These are phyloP conservation scores for Bovichtus diacanthus DNA, from an alignment of 2,797 vertebrate genomes.

Conservation along the genomic window DNA sequence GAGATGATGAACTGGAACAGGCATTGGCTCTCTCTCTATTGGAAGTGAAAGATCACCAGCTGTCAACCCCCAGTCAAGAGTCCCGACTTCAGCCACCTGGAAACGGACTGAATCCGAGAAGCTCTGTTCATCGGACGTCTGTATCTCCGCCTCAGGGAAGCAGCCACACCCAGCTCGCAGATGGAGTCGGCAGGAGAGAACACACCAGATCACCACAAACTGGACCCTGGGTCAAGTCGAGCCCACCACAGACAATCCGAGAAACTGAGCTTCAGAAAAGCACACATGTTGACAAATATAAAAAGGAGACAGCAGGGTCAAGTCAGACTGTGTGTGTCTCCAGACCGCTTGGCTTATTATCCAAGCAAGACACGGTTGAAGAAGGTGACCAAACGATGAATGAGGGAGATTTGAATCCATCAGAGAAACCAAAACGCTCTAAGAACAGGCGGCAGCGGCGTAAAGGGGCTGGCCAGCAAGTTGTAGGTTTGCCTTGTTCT, in stretches of 20 bases:
- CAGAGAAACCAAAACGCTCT: conserved; percentile 60
- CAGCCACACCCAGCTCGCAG: conserved; percentile 19
- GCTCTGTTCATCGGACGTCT: conserved; percentile 6
- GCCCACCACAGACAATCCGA: background rate
- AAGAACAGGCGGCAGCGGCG: conserved; percentile 70
- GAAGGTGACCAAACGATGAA: conserved; percentile 12
- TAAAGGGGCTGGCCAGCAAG: conserved; percentile 57
- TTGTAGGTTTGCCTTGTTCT: conserved; percentile 62
- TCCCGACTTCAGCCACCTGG: background rate
- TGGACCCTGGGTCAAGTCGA: conserved; percentile 13
- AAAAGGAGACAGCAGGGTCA: background rate
- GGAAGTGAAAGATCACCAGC: conserved; percentile 55
- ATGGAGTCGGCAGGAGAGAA: conserved; percentile 4
- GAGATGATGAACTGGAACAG: conserved; percentile 76
- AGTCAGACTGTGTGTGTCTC: conserved; percentile 12
- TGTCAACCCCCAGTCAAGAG: conserved; percentile 16
- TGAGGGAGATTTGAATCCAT: conserved; percentile 23
- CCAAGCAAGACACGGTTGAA: background rate
- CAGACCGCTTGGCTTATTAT: background rate
- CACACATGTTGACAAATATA: background rate
- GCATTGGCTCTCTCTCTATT: conserved; percentile 72
- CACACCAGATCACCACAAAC: background rate
- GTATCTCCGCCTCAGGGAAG: conserved; percentile 9
- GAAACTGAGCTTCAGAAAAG: conserved; percentile 22
- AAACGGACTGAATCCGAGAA: background rate